A percentile compares a stretch with the other conserved stretches of the same genome.
Evolutionary conservation across 1,140 invertebrate genomes (phyloP).

Genomic region (Cherax quadricarinatus): DNA sequence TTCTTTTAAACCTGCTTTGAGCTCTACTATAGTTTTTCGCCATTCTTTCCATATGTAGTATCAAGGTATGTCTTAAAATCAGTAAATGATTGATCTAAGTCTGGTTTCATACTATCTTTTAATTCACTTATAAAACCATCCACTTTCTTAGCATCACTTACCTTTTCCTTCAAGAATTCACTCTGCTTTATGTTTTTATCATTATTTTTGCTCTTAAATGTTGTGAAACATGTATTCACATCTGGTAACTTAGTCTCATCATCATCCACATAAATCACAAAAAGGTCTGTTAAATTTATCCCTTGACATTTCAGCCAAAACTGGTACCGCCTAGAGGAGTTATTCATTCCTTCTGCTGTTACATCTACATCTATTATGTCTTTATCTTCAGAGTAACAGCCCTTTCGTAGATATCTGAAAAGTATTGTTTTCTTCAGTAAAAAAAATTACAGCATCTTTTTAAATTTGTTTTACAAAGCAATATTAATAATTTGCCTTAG

Average conservation of each 20-base stretch:
- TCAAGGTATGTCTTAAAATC: not conserved
- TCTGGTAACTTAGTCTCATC: not conserved
- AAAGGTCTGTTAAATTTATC: not conserved
- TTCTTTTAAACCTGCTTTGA: no score
- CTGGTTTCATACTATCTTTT: not conserved
- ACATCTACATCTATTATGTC: conserved; percentile 8
- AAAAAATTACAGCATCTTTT: not conserved
- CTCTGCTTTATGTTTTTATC: not conserved
- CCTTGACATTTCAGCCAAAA: conserved; percentile 17
- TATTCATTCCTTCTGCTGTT: conserved; percentile 1
- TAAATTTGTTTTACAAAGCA: not conserved
- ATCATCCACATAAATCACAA: not conserved
- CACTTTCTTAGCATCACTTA: not conserved
- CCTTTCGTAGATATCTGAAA: conserved; percentile 3
- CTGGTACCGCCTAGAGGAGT: conserved; percentile 4
- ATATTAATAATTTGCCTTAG: not conserved
- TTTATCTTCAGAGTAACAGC: not conserved
- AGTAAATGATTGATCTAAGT: not conserved
- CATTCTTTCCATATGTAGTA: not conserved
- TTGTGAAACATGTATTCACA: not conserved
- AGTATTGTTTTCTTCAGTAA: no score
- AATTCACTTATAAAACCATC: conserved; percentile 10
- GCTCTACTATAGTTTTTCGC: not conserved
- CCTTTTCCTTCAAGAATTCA: not conserved
- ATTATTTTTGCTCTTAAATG: no score